Evolutionary conservation across 2,797 vertebrate species (phyloP), one percentile per base, ranked within the genome.

Genomic region (Molossus alvarezi): DNA sequence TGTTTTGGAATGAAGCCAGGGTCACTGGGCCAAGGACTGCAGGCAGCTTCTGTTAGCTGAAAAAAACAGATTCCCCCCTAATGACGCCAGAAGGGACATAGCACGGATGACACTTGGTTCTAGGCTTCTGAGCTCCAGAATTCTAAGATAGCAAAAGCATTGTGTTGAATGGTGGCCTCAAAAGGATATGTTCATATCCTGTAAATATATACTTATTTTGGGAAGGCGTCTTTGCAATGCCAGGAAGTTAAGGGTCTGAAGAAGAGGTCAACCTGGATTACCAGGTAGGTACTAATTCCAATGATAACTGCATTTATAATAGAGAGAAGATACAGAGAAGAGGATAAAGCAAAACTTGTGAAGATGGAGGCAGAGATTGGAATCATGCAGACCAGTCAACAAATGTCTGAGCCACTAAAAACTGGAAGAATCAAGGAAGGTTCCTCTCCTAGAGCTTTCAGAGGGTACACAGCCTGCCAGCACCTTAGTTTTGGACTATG

Each of bases 391-490:
- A 67, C 8, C 57, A 57, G 12, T 10, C 15, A 58, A n/a, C 1
- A 6, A 57, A 84, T 80, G 17, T 10, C 9, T 17, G 6, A 17
- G n/a, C 18, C 17, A 25, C 60, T 1, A 29, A 9, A 62, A 69
- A 64, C 18, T 58, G 9, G 3, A 41, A 64, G 45, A 69, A 20
- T 41, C 8, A 41, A 57, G 23, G 58, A 75, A 65, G 1, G 2
- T 33, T 21, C 73, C 29, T 81, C 13, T 3, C 14, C 4, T 33
- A 45, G 9, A 53, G 5, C 11, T 62, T 65, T 65, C 6, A 3
- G 3, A 72, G 10, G 12, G 0, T 27, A 2, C 14, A 5, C 0
- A 41, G 1, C 23, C 33, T 29, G 17, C 58, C 3, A 7, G 73
- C 5, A 60, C 5, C 48, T 86, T 21, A 7, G 17, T 13, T 45